Conservation (phyloP, 2,113 vertebrate genomes). For the Cacatua alba region DNA sequence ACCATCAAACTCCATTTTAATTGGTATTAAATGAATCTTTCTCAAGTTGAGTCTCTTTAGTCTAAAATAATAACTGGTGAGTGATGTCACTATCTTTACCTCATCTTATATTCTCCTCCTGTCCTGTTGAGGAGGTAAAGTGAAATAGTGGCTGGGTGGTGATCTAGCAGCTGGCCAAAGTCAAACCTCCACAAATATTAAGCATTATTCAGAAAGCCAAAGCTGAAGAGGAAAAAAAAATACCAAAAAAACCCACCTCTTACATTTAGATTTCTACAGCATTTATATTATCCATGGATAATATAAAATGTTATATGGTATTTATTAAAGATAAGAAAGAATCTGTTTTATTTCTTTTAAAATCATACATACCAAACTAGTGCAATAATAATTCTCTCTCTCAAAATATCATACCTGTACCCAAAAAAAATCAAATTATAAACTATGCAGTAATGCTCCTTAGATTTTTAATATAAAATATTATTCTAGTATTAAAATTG, state of each 20-base stretch:
- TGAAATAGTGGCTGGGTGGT: neutral
- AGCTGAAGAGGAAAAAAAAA: neutral
- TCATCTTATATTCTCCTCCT: neutral
- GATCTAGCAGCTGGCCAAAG: neutral
- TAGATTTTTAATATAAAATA: neutral
- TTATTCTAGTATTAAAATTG: neutral
- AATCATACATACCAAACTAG: neutral
- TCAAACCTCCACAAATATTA: neutral
- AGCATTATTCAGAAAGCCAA: neutral
- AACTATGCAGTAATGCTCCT: neutral
- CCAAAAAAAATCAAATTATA: neutral
- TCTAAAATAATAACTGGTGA: neutral
- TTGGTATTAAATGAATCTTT: neutral
- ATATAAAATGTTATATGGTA: neutral
- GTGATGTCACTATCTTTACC: neutral
- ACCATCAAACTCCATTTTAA: neutral
- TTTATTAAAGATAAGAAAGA: neutral
- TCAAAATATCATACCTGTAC: neutral
- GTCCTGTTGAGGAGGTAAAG: neutral
- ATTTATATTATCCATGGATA: neutral
- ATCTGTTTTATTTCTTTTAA: neutral
- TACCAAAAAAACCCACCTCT: accelerated
- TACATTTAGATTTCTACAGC: neutral
- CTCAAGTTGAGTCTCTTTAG: neutral
- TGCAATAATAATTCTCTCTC: neutral